Evolutionary conservation across 2,888 invertebrate genomes (phyloP).

Genomic region (Phytoseiulus persimilis): DNA sequence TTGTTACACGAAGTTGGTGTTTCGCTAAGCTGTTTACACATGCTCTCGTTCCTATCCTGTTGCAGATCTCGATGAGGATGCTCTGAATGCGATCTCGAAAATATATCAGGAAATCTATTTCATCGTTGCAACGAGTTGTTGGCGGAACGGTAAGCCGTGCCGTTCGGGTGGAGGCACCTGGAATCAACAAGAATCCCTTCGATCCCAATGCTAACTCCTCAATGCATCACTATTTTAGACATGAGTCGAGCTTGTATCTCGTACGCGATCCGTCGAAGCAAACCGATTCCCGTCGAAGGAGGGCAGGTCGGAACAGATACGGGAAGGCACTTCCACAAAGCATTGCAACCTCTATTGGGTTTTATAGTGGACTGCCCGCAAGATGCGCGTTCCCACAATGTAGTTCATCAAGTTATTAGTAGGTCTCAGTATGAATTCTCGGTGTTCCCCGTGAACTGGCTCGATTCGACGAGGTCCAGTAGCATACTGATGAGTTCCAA

Average conservation of each 20-base stretch:
- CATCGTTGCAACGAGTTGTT: conserved; percentile 12
- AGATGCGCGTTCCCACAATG: conserved; percentile 21
- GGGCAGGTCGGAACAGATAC: conserved; percentile 16
- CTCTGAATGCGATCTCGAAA: conserved; percentile 25
- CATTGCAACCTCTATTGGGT: conserved; percentile 16
- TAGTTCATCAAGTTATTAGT: conserved; percentile 25
- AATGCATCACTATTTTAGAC: not conserved
- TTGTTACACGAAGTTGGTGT: no score
- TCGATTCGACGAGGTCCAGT: no score
- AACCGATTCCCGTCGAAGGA: conserved; percentile 7
- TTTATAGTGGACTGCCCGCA: conserved; percentile 12
- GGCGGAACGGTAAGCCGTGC: conserved; percentile 27
- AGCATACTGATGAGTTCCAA: no score
- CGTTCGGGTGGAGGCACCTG: no score
- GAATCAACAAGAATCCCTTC: no score
- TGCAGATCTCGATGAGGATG: conserved; percentile 35
- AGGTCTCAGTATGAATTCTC: not conserved
- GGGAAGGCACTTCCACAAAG: conserved; percentile 9
- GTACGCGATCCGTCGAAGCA: conserved; percentile 22
- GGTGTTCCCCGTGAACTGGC: no score
- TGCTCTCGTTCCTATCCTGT: no score
- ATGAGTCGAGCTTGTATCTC: conserved; percentile 28
- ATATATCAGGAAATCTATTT: conserved; percentile 35
- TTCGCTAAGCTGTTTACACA: no score
- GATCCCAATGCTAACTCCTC: not conserved